Evolutionary conservation across 2,888 invertebrate species (phyloP).

Genomic region (Tanypteryx hageni): DNA sequence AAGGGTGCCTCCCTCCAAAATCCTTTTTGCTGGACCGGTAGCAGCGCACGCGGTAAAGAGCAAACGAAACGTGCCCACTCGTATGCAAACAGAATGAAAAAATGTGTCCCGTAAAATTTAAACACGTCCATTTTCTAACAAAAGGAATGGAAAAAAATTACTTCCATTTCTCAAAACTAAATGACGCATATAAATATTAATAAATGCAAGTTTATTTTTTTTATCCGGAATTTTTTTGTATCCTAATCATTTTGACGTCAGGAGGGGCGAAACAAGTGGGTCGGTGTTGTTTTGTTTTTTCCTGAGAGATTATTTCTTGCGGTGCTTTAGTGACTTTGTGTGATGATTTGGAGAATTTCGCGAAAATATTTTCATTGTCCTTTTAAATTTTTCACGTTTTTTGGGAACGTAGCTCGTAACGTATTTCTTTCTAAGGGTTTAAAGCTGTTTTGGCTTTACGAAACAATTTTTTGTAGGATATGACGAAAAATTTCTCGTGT

Average conservation of each 20-base stretch:
- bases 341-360: neutral
- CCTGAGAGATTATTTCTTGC: neutral
- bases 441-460: too few relatives aligned
- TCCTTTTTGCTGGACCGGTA: neutral
- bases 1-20: neutral
- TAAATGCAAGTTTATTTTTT: neutral
- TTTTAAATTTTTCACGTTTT: too few relatives aligned
- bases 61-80: slow-evolving; percentile 16
- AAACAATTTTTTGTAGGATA: too few relatives aligned
- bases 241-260: neutral
- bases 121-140: slow-evolving; percentile 38
- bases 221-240: neutral
- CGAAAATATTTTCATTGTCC: too few relatives aligned
- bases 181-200: slow-evolving; percentile 58
- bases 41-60: neutral
- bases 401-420: too few relatives aligned
- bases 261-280: neutral
- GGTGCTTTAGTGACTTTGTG: neutral
- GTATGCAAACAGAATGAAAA: slow-evolving; percentile 40
- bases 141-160: neutral
- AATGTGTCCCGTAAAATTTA: slow-evolving; percentile 7
- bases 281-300: neutral
- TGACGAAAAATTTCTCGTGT: too few relatives aligned
- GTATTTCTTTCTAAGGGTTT: too few relatives aligned
- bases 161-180: neutral